phyloP scores from a whole-genome alignment of 2,888 invertebrate genomes.

The Melanostoma mellinum region DNA sequence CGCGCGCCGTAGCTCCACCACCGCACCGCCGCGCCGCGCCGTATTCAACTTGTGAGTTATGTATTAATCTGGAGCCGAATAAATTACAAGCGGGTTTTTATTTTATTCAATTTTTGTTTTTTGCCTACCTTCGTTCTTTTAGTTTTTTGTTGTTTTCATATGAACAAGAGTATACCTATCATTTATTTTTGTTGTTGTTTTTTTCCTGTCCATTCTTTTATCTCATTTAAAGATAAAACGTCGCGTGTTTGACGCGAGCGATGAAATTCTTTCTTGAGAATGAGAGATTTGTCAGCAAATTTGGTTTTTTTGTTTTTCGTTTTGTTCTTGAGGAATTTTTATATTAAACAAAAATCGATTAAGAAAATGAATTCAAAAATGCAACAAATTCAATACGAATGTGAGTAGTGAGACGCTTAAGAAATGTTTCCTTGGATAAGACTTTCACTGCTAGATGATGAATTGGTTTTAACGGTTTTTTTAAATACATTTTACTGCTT shows the following conservation, averaged over 20 bases:
- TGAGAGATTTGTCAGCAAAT: slow-evolving; percentile 45
- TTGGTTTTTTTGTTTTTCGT: slow-evolving; percentile 16
- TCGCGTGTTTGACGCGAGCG: slow-evolving; percentile 70
- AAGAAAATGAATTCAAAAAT: background rate
- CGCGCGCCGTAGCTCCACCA: slow-evolving; percentile 6
- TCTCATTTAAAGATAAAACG: slow-evolving; percentile 64
- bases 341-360: slow-evolving; percentile 10
- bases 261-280: slow-evolving; percentile 54
- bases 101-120: slow-evolving; percentile 35
- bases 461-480: too few species aligned
- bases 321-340: background rate
- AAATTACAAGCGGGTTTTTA: slow-evolving; percentile 52
- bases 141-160: slow-evolving; percentile 29
- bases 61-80: slow-evolving; percentile 69
- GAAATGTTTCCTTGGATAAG: background rate
- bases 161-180: slow-evolving; percentile 9
- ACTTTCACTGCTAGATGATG: background rate
- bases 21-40: slow-evolving; percentile 14
- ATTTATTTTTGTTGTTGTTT: slow-evolving; percentile 15
- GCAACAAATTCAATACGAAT: background rate
- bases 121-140: slow-evolving; percentile 3
- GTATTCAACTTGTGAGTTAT: slow-evolving; percentile 62
- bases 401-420: background rate
- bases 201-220: slow-evolving; percentile 39
- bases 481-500: too few species aligned